Base-by-base conservation (phyloP, 2,113 vertebrate genomes). In the Holacanthus passer region DNA sequence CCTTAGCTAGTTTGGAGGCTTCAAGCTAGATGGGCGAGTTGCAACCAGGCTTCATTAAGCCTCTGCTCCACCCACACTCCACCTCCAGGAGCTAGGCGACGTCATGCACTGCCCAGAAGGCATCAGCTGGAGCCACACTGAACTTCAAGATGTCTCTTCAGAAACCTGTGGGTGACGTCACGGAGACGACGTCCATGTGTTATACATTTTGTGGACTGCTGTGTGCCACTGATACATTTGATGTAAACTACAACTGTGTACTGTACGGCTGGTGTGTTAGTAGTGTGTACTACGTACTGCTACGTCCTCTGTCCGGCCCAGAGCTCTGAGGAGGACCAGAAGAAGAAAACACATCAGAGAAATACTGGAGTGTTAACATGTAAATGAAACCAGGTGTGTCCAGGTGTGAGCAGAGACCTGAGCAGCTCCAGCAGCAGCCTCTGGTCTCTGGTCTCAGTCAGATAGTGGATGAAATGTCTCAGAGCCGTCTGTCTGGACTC, bases 401-500 rank as follows among this genome's bases (percentile, higher is more conserved):
- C 39, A 32, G 39, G 32, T 69, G 62, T 17, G 50, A n/a, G 6
- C 16, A 20, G n/a, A 27, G 12, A 98, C 98, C 96, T 97, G 81
- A 97, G 92, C 75, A 99, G 94, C 67, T 99, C 97, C 91, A 97
- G 87, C 80, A 99, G 95, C 19, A 97, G 89, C 73, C 95, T 96
- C 85, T 98, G 96, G 52, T 98, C 96, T 45, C 91, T 94, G 7
- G 77, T 96, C 73, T 99, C 98, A 35, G 92, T 99, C 85, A 99
- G 96, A 79, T 97, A 97, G 89, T 97, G 96, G 88, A 99, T 95
- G 39, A 98, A 94, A 87, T 99, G 98, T 79, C 95, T 94, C 86
- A 99, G 92, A 35, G 98, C 97, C 4, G 96, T 95, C 67, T 97
- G 96, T 69, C 97, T 96, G 60, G 95, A 88, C 82, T 96, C 96